Conservation (phyloP, 2,888 invertebrate genomes). For the Noctua pronuba region DNA sequence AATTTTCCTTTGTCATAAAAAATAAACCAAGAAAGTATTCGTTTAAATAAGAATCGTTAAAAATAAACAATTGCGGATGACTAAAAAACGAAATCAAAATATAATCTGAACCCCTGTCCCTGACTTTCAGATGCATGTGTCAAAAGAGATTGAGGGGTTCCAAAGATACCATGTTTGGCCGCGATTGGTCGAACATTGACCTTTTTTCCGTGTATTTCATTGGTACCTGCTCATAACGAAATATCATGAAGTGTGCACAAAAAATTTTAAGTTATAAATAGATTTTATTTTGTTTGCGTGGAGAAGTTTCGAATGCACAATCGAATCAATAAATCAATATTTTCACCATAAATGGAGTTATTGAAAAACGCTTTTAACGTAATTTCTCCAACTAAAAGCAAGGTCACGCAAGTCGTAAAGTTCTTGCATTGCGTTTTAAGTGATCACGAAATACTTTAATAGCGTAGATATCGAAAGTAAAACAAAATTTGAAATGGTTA, state of each 20-base stretch:
- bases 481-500: conserved; percentile 29
- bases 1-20: not conserved
- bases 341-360: conserved; percentile 27
- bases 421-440: conserved; percentile 45
- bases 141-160: conserved; percentile 42
- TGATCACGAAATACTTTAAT: conserved; percentile 52
- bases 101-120: not conserved
- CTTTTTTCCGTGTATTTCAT: conserved; percentile 31
- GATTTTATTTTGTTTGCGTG: not conserved
- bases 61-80: not conserved
- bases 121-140: conserved; percentile 29
- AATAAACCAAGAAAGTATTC: not conserved
- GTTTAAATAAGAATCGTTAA: not conserved
- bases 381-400: conserved; percentile 56
- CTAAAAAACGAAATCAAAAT: not conserved
- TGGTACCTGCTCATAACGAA: conserved; percentile 42
- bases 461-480: conserved; percentile 47
- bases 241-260: not conserved
- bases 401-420: conserved; percentile 50
- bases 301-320: conserved; percentile 1
- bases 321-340: conserved; percentile 4
- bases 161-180: conserved; percentile 2
- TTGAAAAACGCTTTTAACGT: conserved; percentile 42
- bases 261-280: not conserved
- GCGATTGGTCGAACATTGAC: conserved; percentile 65